Base-by-base conservation (phyloP, 2,888 invertebrate genomes). In the Slavum lentiscoides region DNA sequence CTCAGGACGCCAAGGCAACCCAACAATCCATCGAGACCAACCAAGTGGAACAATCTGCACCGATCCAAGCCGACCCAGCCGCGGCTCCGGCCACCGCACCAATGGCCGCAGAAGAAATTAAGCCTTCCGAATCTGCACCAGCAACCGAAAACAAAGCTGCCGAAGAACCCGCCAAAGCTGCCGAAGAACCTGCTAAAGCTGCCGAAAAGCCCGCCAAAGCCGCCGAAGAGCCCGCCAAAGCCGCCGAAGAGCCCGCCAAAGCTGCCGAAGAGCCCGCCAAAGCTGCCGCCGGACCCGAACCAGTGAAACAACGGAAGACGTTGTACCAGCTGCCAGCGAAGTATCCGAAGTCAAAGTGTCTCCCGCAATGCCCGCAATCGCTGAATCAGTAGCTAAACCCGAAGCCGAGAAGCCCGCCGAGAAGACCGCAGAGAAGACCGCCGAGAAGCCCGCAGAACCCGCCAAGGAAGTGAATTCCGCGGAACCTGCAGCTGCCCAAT, bases 251-350 rank as follows among this genome's bases (percentile, higher is more conserved):
- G 43, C 72, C 64, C 8, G 37, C 61, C 17, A 69, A 61, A 37
- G 49, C 69, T 15, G 61, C 55, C 0, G 58, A 59, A 37, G 77
- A 21, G 72, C 39, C 70, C 15, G 62, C 37, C 9, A 43, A 30
- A 30, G 30, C 30, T 30, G 30, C 30, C 30, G 58, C 30, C 30
- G 30, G 49, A 37, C 19, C 53, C n/a, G 68, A 70, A 43, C 5
- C 80, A 0, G 39, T 55, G 7, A 80, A 80, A 23, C 43, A 2
- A 58, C 19, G 13, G 80, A 80, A 80, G 72, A 80, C n/a, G 23
- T 72, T 15, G 55, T 80, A 11, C 62, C 80, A n/a, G 80, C 80
- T n/a, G 80, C 80, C 53, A 80, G 80, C 23, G 80, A 70, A 64
- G 64, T 80, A 11, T 80, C 72, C 19, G 80, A 80, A 9, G 62